Evolutionary conservation across 23 tunicate species (phyloP).

Genomic region (Halocynthia aurantium): DNA sequence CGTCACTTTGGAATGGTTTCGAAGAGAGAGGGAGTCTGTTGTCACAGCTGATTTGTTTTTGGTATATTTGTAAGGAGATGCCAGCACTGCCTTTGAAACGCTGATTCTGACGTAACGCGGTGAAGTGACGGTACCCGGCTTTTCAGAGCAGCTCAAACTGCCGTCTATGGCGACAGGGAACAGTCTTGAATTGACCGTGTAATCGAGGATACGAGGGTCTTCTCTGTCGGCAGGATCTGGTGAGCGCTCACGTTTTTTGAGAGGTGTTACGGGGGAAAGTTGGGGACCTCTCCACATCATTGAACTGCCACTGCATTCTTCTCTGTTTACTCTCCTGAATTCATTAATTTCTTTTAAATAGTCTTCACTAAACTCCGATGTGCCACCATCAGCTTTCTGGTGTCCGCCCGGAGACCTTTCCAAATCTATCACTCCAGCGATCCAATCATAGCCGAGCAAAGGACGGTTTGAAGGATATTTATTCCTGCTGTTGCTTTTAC

Average conservation of each 20-base stretch:
- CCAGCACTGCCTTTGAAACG: slow-evolving; percentile 69
- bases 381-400: not conserved
- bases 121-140: slow-evolving; percentile 42
- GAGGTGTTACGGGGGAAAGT: slow-evolving; percentile 34
- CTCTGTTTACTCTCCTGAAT: slow-evolving; percentile 66
- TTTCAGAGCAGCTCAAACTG: not conserved
- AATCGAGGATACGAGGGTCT: slow-evolving; percentile 64
- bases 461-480: slow-evolving; percentile 23
- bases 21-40: no score
- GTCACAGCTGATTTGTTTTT: no score
- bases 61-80: slow-evolving; percentile 43
- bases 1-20: no score
- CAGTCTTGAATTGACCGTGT: slow-evolving; percentile 80
- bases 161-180: slow-evolving; percentile 77
- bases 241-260: slow-evolving; percentile 13
- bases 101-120: slow-evolving; percentile 82
- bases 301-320: slow-evolving; percentile 55
- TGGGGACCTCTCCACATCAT: slow-evolving; percentile 49
- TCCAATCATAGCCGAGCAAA: slow-evolving; percentile 87
- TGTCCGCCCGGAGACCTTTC: slow-evolving; percentile 19
- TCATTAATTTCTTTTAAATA: slow-evolving; percentile 65
- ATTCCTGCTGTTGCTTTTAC: slow-evolving; percentile 9
- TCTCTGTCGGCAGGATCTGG: slow-evolving; percentile 88
- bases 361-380: slow-evolving; percentile 13
- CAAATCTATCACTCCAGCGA: slow-evolving; percentile 79